These are phyloP conservation scores for Ovis canadensis DNA, from an alignment of 2,113 vertebrate species.

Conservation along the genomic window DNA sequence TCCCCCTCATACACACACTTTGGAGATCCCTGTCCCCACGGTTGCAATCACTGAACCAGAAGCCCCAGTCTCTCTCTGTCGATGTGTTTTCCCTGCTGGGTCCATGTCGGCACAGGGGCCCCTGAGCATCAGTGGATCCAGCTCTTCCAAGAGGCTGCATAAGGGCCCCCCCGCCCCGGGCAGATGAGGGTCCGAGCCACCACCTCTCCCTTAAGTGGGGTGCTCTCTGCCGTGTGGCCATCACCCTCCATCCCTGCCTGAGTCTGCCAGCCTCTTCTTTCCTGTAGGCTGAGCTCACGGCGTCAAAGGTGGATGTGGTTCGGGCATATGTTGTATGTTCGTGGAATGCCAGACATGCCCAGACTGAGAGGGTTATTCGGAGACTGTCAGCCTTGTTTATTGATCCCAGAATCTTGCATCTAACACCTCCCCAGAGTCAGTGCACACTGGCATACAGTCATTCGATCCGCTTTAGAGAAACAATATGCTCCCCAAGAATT, in stretches of 20 bases:
- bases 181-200: fast-evolving
- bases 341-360: background rate
- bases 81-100: background rate
- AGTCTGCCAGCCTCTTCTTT: background rate
- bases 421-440: background rate
- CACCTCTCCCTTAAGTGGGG: background rate
- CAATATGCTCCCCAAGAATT: background rate
- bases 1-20: background rate
- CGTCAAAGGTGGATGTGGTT: background rate
- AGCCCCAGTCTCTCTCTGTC: background rate
- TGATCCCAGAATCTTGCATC: background rate
- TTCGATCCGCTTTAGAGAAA: background rate
- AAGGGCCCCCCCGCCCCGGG: fast-evolving
- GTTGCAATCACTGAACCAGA: background rate
- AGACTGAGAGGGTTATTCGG: background rate
- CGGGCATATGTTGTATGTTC: background rate
- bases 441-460: background rate
- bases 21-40: too few relatives aligned
- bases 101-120: background rate
- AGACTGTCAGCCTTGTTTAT: background rate
- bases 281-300: background rate
- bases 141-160: background rate
- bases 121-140: background rate
- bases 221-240: background rate
- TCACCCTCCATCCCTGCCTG: background rate